phyloP scores from a whole-genome alignment of 2,113 vertebrate species.

The Lasiurus cinereus region DNA sequence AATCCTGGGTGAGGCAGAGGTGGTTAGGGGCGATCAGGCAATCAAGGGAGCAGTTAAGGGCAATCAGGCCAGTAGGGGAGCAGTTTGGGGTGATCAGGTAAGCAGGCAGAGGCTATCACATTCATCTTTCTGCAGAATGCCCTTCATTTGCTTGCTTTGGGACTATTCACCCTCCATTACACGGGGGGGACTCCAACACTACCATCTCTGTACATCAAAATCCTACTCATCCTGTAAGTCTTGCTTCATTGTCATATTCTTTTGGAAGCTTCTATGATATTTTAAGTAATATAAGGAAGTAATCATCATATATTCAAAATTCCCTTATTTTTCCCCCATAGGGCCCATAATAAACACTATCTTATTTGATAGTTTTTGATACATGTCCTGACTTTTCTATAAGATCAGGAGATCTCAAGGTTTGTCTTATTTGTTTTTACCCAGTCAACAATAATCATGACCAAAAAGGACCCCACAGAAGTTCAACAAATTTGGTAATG shows the following conservation, averaged over 20 bases:
- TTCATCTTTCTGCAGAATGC: neutral
- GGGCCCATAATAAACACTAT: neutral
- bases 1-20: no score
- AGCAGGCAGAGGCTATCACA: no score
- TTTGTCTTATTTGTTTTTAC: constrained; percentile 10
- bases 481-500: neutral
- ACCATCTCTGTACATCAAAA: neutral
- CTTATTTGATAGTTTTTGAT: neutral
- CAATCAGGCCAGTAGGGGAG: no score
- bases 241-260: neutral
- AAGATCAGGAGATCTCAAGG: neutral
- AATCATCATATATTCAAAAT: neutral
- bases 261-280: neutral
- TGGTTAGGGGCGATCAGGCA: no score
- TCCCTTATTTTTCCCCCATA: neutral
- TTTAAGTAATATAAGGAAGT: neutral
- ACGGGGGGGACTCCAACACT: neutral
- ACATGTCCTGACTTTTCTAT: neutral
- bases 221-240: neutral
- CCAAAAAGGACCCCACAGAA: neutral
- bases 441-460: neutral
- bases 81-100: no score
- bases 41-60: no score
- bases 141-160: neutral
- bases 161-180: neutral